Percentiles rank a stretch among this genome's conserved stretches.
Conservation (phyloP, 1,140 invertebrate species). For the Hycleus phaleratus region DNA sequence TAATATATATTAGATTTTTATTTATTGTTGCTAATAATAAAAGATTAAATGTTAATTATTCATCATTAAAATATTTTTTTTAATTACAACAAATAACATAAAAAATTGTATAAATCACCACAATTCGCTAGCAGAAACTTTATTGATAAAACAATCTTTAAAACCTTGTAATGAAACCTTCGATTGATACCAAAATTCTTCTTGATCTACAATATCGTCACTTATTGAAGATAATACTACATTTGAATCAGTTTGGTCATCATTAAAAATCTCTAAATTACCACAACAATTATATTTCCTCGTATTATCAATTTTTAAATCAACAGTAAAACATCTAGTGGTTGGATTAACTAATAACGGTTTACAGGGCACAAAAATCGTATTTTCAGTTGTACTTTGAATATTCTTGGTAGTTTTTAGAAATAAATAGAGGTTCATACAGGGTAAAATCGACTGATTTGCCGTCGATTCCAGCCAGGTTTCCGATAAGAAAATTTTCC, state of each 20-base stretch:
- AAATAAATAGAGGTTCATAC: constrained; percentile 25
- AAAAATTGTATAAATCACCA: constrained; percentile 14
- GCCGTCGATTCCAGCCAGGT: constrained; percentile 21
- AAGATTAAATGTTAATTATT: no score
- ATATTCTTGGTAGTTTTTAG: constrained; percentile 14
- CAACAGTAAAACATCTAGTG: constrained; percentile 20
- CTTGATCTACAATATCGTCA: constrained; percentile 1
- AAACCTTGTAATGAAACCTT: constrained; percentile 24
- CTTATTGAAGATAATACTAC: neutral
- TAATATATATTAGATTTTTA: no score
- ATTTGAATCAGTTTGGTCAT: constrained; percentile 1
- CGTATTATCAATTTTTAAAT: constrained; percentile 12
- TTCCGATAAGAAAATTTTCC: constrained; percentile 24
- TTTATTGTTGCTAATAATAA: no score
- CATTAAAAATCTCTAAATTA: constrained; percentile 22
- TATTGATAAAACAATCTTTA: constrained; percentile 30
- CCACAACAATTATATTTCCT: constrained; percentile 20
- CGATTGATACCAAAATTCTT: constrained; percentile 20
- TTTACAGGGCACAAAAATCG: constrained; percentile 17
- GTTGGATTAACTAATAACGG: constrained; percentile 12
- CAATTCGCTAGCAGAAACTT: constrained; percentile 25
- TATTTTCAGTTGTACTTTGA: neutral
- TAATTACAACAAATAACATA: no score
- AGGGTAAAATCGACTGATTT: constrained; percentile 6
- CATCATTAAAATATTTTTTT: no score